Percentiles rank a stretch among this genome's conserved stretches.
phyloP scores from a whole-genome alignment of 2,888 invertebrate genomes.

The Labia minor region DNA sequence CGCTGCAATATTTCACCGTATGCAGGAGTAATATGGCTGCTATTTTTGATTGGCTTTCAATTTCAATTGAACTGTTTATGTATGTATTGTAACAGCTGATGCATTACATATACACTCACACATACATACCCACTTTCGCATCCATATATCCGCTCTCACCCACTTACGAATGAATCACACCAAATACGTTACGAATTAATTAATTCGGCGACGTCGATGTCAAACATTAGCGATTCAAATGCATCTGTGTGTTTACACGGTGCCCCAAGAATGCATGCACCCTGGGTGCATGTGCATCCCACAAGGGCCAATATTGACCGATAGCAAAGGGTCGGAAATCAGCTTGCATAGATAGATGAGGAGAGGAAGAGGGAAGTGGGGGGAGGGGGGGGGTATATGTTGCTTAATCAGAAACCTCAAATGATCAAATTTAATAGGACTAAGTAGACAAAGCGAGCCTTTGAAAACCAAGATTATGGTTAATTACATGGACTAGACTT shows the following conservation, averaged over 20 bases:
- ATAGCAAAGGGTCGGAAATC: not conserved
- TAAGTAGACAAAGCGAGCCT: not conserved
- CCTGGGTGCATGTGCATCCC: not conserved
- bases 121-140: not conserved
- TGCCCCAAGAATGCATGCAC: not conserved
- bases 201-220: not conserved
- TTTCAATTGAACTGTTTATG: not conserved
- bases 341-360: not conserved
- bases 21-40: not conserved
- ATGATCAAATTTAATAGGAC: not conserved
- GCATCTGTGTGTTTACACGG: not conserved
- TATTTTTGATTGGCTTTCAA: not conserved
- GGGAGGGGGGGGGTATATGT: not conserved
- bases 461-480: not conserved
- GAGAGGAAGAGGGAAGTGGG: too few species aligned
- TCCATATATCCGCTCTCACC: not conserved
- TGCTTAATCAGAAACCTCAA: not conserved
- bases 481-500: not conserved
- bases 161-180: not conserved
- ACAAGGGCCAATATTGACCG: not conserved
- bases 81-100: not conserved
- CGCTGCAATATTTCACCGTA: not conserved
- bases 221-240: not conserved
- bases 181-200: not conserved
- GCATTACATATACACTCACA: not conserved